A percentile compares a stretch with the other conserved stretches of the same genome.
Evolutionary conservation across 2,113 vertebrate species (phyloP).

Genomic region (Ctenomys sociabilis): DNA sequence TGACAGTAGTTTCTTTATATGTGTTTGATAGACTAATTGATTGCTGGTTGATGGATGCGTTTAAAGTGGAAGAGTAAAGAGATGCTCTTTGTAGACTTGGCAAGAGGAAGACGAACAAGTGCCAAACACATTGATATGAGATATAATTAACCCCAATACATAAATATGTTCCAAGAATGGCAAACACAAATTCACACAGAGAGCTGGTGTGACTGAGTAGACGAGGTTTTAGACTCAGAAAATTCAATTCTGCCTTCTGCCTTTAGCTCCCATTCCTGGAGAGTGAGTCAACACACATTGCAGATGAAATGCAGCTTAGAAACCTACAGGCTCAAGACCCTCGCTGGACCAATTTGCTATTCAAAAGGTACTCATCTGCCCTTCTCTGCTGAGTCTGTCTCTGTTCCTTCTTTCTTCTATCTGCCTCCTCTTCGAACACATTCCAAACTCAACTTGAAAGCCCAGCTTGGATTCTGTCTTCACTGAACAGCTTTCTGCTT

Average conservation of each 20-base stretch:
- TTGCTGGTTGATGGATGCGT: neutral
- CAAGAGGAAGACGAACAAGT: neutral
- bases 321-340: neutral
- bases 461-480: neutral
- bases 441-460: neutral
- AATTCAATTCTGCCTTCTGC: neutral
- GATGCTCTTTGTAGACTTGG: neutral
- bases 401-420: neutral
- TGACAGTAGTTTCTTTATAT: neutral
- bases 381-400: neutral
- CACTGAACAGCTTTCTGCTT: neutral
- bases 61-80: conserved; percentile 20
- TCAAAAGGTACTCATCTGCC: neutral
- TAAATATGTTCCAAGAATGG: neutral
- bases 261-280: neutral
- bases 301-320: neutral
- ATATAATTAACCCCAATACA: neutral
- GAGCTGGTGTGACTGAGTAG: neutral
- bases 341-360: neutral
- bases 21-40: neutral
- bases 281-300: neutral
- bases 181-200: too few species aligned
- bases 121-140: neutral
- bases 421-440: neutral
- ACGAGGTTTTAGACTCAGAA: neutral